Conservation (phyloP, 2,797 vertebrate genomes). For the Atherinosoma microstoma region DNA sequence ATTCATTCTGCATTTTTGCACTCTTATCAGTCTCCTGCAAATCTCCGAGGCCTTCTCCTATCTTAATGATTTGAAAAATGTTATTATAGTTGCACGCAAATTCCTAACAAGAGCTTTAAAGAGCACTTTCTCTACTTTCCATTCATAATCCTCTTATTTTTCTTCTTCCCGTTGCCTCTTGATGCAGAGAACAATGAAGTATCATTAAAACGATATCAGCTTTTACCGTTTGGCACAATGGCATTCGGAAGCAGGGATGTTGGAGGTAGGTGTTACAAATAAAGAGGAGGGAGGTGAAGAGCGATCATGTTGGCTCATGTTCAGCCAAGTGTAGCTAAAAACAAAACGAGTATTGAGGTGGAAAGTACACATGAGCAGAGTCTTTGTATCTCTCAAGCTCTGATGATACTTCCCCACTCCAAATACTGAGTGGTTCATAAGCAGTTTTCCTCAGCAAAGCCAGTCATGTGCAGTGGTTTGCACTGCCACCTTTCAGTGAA, state of each 20-base stretch:
- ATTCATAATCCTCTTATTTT: slow-evolving; percentile 19
- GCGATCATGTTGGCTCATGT: not conserved
- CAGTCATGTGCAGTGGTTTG: not conserved
- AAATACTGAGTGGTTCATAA: not conserved
- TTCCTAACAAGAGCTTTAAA: slow-evolving; percentile 18
- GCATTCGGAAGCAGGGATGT: not conserved
- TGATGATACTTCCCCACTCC: not conserved
- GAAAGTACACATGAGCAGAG: slow-evolving; percentile 7
- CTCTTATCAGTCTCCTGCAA: slow-evolving; percentile 5
- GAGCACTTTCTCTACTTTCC: not conserved
- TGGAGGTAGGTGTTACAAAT: not conserved
- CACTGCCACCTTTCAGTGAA: not conserved
- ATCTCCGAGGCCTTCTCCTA: slow-evolving; percentile 1
- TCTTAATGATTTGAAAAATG: slow-evolving; percentile 13
- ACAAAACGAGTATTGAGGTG: no score
- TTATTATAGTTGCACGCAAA: slow-evolving; percentile 20
- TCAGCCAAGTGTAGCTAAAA: no score
- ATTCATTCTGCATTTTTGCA: not conserved
- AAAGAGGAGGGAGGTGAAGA: slow-evolving; percentile 4
- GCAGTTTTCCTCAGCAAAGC: not conserved
- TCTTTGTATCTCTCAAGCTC: no score
- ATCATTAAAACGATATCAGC: slow-evolving; percentile 21
- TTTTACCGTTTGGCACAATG: not conserved
- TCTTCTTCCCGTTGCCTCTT: slow-evolving; percentile 4
- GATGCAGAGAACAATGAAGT: slow-evolving; percentile 20